Base-by-base conservation (phyloP, 2,888 invertebrate genomes). In the Lochmaea capreae region DNA sequence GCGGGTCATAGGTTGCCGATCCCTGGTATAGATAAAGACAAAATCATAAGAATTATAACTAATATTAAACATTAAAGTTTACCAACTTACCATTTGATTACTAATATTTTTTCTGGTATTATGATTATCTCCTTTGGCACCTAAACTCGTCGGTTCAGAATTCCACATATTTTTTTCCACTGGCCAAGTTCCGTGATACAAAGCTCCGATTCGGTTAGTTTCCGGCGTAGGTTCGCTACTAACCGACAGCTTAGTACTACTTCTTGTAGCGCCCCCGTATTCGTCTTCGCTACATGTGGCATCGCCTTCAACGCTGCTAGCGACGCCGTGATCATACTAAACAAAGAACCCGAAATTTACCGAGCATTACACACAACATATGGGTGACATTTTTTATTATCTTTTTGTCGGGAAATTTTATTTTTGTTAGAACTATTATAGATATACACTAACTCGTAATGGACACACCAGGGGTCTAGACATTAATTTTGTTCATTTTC, bases 171-270 rank as follows among this genome's bases (percentile, higher is more conserved):
- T 84, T 80, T 86, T 88, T 81, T 90, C 90, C 58, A 90, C 89
- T 8, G 91, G 91, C 92, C 91, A 92, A 14, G 90, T 90, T n/a
- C 91, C 91, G 80, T 90, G 90, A 81, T 90, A 90, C 72, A 90
- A 86, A 58, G 88, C 86, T 12, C 88, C 86, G 72, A 89, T 77
- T 14, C 78, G 79, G 75, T 73, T 76, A 39, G 74, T 74, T 62
- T 77, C 76, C 8, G 77, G 72, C 5, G 80, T 76, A 2, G 87
- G 86, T 77, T 87, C 87, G 73, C 87, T 87, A 78, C 87, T 87
- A 71, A 87, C 86, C 4, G 87, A 87, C 79, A 86, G 81, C 68
- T 86, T 85, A 6, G 85, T 82, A 72, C 82, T 81, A 70, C 81
- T 81, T 76, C 76, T 74, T 68, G 77, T 73, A 46, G 80, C 77